Evolutionary conservation across 2,888 invertebrate species (phyloP).

Genomic region (Neocrepidodera transversa): DNA sequence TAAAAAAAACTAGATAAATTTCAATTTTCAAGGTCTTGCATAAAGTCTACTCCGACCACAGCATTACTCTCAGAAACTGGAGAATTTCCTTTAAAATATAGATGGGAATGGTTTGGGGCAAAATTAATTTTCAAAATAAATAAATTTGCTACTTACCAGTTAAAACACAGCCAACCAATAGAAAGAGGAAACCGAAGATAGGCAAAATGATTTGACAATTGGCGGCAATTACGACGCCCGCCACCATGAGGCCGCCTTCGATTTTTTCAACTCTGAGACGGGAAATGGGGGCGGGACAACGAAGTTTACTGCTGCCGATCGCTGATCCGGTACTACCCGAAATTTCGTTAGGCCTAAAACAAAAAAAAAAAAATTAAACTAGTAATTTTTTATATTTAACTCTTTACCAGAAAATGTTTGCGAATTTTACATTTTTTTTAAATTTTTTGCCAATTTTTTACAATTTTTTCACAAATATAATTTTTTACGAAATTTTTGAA

Average conservation of each 20-base stretch:
- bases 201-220: constrained; percentile 80
- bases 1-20: no score
- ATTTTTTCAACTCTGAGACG: constrained; percentile 77
- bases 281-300: constrained; percentile 73
- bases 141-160: constrained; percentile 66
- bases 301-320: constrained; percentile 53
- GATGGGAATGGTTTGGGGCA: no score
- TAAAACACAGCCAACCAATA: constrained; percentile 77
- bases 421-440: no score
- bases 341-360: constrained; percentile 67
- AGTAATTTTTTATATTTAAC: not conserved
- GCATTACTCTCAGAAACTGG: no score
- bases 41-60: no score
- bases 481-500: no score
- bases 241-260: constrained; percentile 78
- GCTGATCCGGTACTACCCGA: constrained; percentile 63
- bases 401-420: not conserved
- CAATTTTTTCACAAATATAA: no score
- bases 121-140: no score
- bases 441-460: no score
- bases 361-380: constrained; percentile 36
- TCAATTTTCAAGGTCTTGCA: no score
- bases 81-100: no score
- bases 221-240: constrained; percentile 78
- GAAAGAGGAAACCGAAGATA: constrained; percentile 78